These are phyloP conservation scores for Rapana venosa DNA, from an alignment of 2,888 invertebrate species.

Conservation along the genomic window DNA sequence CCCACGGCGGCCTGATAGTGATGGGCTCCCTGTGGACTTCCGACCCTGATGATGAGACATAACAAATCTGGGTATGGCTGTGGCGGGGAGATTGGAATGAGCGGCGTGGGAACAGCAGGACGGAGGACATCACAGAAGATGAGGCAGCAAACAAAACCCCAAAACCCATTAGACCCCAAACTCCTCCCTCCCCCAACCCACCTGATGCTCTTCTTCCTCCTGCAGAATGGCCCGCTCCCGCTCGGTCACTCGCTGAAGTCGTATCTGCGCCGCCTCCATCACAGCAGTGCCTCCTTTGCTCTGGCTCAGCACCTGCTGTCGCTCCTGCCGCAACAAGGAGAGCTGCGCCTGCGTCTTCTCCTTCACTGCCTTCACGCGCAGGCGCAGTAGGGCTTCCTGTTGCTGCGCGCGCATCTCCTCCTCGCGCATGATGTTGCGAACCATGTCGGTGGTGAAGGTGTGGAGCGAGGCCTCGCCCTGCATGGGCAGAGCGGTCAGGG, in stretches of 20 bases:
- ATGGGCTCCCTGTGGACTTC: too few relatives aligned
- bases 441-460: slow-evolving; percentile 77
- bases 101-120: too few relatives aligned
- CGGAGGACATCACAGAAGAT: too few relatives aligned
- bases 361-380: slow-evolving; percentile 84
- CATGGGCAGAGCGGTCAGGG: too few relatives aligned
- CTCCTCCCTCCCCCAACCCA: too few relatives aligned
- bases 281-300: slow-evolving; percentile 81
- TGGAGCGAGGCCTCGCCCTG: neutral
- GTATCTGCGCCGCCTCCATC: slow-evolving; percentile 53
- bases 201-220: slow-evolving; percentile 83
- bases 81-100: too few relatives aligned
- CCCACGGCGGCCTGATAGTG: too few relatives aligned
- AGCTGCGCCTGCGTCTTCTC: slow-evolving; percentile 85
- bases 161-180: too few relatives aligned
- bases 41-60: too few relatives aligned
- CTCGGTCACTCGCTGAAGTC: slow-evolving; percentile 79
- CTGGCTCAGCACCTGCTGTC: slow-evolving; percentile 81
- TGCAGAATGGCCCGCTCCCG: slow-evolving; percentile 84
- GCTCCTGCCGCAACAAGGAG: slow-evolving; percentile 84
- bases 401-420: slow-evolving; percentile 84
- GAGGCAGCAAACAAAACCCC: too few relatives aligned
- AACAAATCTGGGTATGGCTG: too few relatives aligned
- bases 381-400: slow-evolving; percentile 83
- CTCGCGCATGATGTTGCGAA: slow-evolving; percentile 81